Base-by-base conservation (phyloP, 2,888 invertebrate genomes). In the Meta bourneti region DNA sequence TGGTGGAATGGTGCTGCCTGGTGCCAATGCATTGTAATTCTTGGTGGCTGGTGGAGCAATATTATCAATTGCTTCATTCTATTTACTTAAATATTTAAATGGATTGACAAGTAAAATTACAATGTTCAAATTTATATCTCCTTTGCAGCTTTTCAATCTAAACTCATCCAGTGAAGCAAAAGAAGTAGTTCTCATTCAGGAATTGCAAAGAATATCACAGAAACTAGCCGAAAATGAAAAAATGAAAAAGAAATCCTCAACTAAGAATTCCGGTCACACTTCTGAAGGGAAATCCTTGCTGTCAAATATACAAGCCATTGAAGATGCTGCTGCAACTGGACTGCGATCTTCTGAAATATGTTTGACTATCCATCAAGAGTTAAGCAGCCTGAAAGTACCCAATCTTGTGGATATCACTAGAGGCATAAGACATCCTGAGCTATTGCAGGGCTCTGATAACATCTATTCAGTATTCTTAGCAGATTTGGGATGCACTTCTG, bases 381-480 rank as follows among this genome's bases (percentile, higher is more conserved):
- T 91, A 7, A 91, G 89, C 7, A 83, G 69, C 71, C 9, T 88
- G 19, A 69, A 75, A 85, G 77, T 93, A 20, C 89, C 91, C n/a
- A 80, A 91, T 51, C 70, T 85, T 34, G 61, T 86, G 8, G 88
- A 91, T 72, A 52, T 93, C 20, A 91, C 77, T 51, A 89, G 83
- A 71, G 74, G 80, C 9, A 52, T 86, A 20, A 19, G 61, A 8
- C 88, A 85, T 77, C 85, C 87, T 11, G 84, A 93, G 52, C 54
- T 91, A 11, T 34, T 93, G n/a, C 72, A 75, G 9, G 91, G 89
- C 6, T 91, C 88, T 34, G 71, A 89, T 16, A 89, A 93, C 20
- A 86, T 91, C 11, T 90, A 89, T 74, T 81, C 91, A 0, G 85
- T 91, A 51, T 85, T 93, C 81, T 82, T 91, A 52, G 85, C 91